phyloP scores from a whole-genome alignment of 2,888 invertebrate genomes.

The Cosmopolites sordidus region DNA sequence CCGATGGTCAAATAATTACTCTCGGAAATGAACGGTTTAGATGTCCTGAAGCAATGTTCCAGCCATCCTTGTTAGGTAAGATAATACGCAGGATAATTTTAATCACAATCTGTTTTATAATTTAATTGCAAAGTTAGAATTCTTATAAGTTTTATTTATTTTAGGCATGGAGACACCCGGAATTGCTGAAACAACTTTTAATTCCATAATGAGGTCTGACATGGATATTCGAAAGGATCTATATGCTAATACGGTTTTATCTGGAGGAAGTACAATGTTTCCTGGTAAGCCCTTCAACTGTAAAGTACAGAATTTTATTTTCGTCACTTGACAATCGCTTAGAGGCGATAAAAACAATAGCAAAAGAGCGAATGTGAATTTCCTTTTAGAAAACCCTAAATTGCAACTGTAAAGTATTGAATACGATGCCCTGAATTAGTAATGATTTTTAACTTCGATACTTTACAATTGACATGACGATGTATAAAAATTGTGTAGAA shows the following conservation, averaged over 20 bases:
- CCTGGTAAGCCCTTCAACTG: constrained; percentile 28
- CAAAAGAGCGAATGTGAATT: too few relatives aligned
- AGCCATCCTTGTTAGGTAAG: constrained; percentile 50
- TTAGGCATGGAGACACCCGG: constrained; percentile 57
- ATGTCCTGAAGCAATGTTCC: constrained; percentile 62
- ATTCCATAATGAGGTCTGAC: constrained; percentile 70
- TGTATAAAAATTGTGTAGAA: too few relatives aligned
- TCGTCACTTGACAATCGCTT: too few relatives aligned
- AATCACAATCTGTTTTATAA: not conserved
- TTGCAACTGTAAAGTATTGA: too few relatives aligned
- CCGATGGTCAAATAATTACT: constrained; percentile 52
- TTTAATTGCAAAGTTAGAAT: not conserved
- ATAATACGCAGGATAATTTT: constrained; percentile 5
- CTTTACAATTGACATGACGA: too few relatives aligned
- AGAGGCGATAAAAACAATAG: too few relatives aligned
- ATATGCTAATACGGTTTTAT: constrained; percentile 66
- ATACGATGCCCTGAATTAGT: too few relatives aligned
- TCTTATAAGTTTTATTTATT: constrained; percentile 1
- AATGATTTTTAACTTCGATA: too few relatives aligned
- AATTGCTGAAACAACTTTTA: constrained; percentile 63
- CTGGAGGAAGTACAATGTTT: constrained; percentile 54
- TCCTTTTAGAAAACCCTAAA: too few relatives aligned
- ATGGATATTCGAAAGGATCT: constrained; percentile 66
- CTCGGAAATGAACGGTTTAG: constrained; percentile 63
- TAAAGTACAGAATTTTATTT: not conserved